Conservation (phyloP, 2,797 vertebrate genomes). For the Dermochelys coriacea region DNA sequence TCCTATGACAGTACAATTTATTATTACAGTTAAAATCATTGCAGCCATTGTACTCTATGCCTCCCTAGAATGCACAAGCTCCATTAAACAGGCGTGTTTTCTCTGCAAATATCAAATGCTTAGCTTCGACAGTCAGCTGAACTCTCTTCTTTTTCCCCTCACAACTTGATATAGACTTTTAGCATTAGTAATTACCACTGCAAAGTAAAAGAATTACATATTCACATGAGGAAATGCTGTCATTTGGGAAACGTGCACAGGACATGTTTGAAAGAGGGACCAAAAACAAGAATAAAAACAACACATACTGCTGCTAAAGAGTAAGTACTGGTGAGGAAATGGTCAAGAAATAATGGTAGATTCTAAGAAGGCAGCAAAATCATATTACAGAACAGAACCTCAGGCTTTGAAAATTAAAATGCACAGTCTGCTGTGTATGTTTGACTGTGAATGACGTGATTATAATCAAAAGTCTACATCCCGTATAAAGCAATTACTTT, state of each 20-base stretch:
- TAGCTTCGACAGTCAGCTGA: slow-evolving; percentile 26
- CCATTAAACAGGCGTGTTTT: background rate
- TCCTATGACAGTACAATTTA: slow-evolving; percentile 14
- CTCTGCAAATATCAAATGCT: slow-evolving; percentile 36
- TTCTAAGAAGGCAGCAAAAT: slow-evolving; percentile 34
- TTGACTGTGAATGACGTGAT: slow-evolving; percentile 42
- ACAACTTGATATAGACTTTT: slow-evolving; percentile 41
- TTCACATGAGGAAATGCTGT: background rate
- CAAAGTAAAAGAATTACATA: slow-evolving; percentile 38
- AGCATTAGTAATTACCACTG: slow-evolving; percentile 45
- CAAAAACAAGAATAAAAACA: slow-evolving; percentile 35
- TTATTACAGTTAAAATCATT: slow-evolving; percentile 57
- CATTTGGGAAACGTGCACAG: background rate
- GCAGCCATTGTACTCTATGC: slow-evolving; percentile 29
- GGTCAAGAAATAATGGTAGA: background rate
- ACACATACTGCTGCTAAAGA: background rate
- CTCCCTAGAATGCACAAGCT: slow-evolving; percentile 22
- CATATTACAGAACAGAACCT: slow-evolving; percentile 41
- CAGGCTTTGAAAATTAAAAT: slow-evolving; percentile 47
- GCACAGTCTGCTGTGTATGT: background rate
- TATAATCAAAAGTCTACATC: slow-evolving; percentile 2
- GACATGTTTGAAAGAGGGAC: background rate
- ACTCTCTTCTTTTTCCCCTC: slow-evolving; percentile 37
- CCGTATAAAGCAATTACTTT: slow-evolving; percentile 49
- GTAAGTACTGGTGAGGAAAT: background rate